Evolutionary conservation across 2,797 vertebrate genomes (phyloP), one percentile per base, ranked within the genome.

Genomic region (Phataginus tricuspis): DNA sequence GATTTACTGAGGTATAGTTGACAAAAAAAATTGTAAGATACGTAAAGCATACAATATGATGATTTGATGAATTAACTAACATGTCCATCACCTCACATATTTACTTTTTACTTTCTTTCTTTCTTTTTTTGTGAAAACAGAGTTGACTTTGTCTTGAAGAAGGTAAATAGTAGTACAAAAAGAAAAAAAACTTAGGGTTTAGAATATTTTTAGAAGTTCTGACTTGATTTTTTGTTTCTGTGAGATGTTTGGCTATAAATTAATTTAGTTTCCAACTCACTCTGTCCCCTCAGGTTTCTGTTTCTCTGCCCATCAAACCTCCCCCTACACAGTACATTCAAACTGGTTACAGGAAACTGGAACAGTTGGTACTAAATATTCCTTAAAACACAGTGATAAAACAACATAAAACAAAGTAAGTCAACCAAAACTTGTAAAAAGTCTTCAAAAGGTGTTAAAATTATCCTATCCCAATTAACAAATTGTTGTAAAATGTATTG

Each of bases 361-460:
- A 94, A 64, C 37, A 64, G 1, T 55, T 27, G 37, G 25, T 71
- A 71, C 61, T 85, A 71, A 93, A 86, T 90, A 90, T 55, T 55
- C 16, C 61, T 90, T 78, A 82, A 63, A 93, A 85, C 49, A 42
- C 23, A 42, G 55, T 49, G 68, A 90, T 59, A 91, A 68, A 85
- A 21, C 34, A 77, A 80, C 79, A n/a, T 79, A 37, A 87, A 39
- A 75, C 90, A 45, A 23, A 19, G 7, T 19, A 23, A 19, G 7
- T 19, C 37, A 90, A 61, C 31, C 27, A 86, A 63, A 78, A 88
- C 25, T 86, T 79, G 27, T 86, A 69, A 68, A 79, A 89, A 21
- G 45, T 57, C 15, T 31, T 96, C 51, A 68, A 86, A 91, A 83
- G 11, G 14, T 42, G 5, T 84, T 92, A 87, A 85, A 85, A 94